Evolutionary conservation across 1,140 invertebrate genomes (phyloP), one percentile per base, ranked within the genome.

Genomic region (Drosophila persimilis): DNA sequence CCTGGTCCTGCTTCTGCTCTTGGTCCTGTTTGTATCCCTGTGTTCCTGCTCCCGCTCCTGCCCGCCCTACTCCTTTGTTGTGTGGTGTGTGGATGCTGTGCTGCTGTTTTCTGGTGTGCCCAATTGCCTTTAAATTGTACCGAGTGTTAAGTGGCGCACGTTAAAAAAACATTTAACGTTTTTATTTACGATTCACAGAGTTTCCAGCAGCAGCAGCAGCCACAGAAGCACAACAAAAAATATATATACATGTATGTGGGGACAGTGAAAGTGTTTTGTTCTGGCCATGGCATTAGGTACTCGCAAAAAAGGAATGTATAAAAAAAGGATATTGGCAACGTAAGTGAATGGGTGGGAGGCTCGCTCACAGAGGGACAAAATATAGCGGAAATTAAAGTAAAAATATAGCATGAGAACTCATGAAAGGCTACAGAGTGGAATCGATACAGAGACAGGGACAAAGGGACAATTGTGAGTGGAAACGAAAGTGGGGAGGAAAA

Each of bases 101-200:
- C 53, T 64, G 29, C 26, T 69, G 61, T 59, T 80, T 59, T 76
- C 66, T 84, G 59, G 63, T 85, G 80, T 80, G 64, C 81, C 79
- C 83, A 86, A 86, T 86, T 86, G 81, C 81, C 81, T 86, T 86
- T 88, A 86, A 86, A 86, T 86, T 86, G 83, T 81, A 58, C 73
- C 77, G 74, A 86, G 83, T 86, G 81, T 86, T 86, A 86, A 86
- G 81, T 86, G 81, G 73, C 83, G 73, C 74, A 86, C 81, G 81
- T 86, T 86, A 86, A 86, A 86, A 85, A 88, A 88, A 81, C 81
- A 86, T 86, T 86, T 88, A 88, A 88, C 77, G 83, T 88, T 86
- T 86, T 86, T 86, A 86, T 86, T 88, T 86, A 86, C 81, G 80
- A 76, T 66, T 48, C 55, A 62, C 64, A 69, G 72, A 80, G 66